Evolutionary conservation across 2,797 vertebrate species (phyloP).

Genomic region (Rhynchotus rufescens): DNA sequence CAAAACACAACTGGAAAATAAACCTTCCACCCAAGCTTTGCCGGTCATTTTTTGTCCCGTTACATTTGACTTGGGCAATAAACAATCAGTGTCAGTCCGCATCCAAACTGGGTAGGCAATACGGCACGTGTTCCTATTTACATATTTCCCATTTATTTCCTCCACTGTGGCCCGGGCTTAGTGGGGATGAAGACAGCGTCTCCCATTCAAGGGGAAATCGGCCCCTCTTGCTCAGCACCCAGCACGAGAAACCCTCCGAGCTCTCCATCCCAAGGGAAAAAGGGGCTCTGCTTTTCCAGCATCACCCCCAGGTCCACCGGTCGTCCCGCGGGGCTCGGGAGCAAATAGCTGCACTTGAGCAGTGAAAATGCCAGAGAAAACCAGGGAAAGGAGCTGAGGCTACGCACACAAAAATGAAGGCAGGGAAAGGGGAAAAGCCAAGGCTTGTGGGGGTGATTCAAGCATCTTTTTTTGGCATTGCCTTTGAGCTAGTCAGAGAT

Average conservation of each 20-base stretch:
- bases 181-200: not conserved
- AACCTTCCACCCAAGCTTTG: constrained; percentile 21
- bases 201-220: not conserved
- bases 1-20: not conserved
- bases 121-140: constrained; percentile 43
- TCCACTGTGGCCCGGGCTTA: rapidly evolving
- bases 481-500: not conserved
- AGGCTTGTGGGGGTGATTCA: not conserved
- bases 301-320: rapidly evolving
- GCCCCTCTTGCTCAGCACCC: not conserved
- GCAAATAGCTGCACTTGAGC: not conserved
- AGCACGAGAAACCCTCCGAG: not conserved
- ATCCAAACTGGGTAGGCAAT: not conserved
- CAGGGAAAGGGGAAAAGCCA: not conserved
- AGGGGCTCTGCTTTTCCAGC: not conserved
- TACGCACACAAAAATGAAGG: not conserved
- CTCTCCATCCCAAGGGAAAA: not conserved
- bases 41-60: not conserved
- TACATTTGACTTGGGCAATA: not conserved
- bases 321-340: rapidly evolving
- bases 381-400: not conserved
- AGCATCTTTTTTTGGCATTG: not conserved
- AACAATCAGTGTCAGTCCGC: not conserved
- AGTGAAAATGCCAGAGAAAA: not conserved
- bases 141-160: not conserved